These are phyloP conservation scores for Microplitis mediator DNA, from an alignment of 1,140 invertebrate genomes.

Conservation along the genomic window DNA sequence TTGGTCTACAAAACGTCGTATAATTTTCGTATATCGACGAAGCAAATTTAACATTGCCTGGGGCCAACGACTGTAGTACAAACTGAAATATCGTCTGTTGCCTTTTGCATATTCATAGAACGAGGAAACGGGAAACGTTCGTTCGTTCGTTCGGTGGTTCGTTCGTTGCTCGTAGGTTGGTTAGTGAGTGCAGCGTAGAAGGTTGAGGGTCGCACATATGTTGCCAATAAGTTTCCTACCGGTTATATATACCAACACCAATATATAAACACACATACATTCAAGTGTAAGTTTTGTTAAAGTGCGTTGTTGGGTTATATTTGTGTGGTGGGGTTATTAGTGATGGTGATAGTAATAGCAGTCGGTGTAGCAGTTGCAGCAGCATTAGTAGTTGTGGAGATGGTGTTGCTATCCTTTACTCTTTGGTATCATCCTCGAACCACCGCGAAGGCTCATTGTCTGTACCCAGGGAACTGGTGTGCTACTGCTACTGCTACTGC, in stretches of 20 bases:
- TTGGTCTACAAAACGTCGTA: background rate
- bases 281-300: background rate
- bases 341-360: no score
- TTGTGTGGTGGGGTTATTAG: background rate
- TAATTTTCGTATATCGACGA: constrained; percentile 35
- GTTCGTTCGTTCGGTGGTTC: no score
- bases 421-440: background rate
- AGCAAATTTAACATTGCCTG: constrained; percentile 41
- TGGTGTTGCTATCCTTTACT: no score
- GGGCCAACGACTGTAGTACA: constrained; percentile 16
- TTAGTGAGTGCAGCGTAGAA: background rate
- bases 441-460: background rate
- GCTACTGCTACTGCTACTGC: no score
- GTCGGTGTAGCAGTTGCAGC: no score
- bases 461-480: background rate
- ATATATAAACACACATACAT: no score
- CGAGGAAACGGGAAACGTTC: background rate
- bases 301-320: constrained; percentile 10
- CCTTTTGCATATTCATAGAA: constrained; percentile 53
- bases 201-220: constrained; percentile 41
- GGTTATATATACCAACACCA: background rate
- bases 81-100: constrained; percentile 45
- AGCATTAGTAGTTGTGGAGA: no score
- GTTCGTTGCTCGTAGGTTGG: background rate
- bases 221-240: constrained; percentile 42